phyloP scores from a whole-genome alignment of 2,797 vertebrate species.

The Premnoplex brunnescens region DNA sequence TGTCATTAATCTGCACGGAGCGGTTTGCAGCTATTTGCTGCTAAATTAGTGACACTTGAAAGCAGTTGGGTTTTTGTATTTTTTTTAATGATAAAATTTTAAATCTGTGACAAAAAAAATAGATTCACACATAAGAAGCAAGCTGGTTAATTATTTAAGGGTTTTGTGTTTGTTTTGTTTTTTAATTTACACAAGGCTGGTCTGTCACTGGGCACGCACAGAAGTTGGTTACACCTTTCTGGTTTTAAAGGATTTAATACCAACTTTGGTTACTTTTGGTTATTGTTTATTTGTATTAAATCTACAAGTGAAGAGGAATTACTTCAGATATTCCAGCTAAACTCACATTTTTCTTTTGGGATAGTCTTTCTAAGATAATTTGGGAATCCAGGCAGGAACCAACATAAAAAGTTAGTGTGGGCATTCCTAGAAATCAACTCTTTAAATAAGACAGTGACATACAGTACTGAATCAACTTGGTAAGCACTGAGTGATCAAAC shows the following conservation, averaged over 20 bases:
- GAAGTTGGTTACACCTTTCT: background rate
- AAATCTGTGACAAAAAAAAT: background rate
- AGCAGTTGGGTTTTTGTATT: background rate
- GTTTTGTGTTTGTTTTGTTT: background rate
- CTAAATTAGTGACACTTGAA: slow-evolving; percentile 34
- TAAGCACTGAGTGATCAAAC: slow-evolving; percentile 41
- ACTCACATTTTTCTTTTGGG: background rate
- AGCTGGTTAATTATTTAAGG: background rate
- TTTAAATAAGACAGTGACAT: slow-evolving; percentile 44
- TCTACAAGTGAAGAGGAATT: background rate
- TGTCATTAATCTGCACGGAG: slow-evolving; percentile 15
- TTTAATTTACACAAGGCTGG: background rate
- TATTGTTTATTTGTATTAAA: background rate
- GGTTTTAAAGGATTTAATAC: background rate
- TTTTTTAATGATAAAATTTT: background rate
- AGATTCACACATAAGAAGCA: background rate
- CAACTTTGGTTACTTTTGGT: background rate
- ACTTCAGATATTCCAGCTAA: slow-evolving; percentile 11
- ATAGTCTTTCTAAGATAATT: slow-evolving; percentile 15
- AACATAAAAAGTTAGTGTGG: background rate
- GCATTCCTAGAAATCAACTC: slow-evolving; percentile 28
- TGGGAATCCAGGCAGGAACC: background rate
- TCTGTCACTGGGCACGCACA: background rate
- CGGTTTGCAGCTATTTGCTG: slow-evolving; percentile 14
- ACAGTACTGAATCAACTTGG: slow-evolving; percentile 32